phyloP scores from a whole-genome alignment of 1,140 invertebrate genomes.

The Aradophagus sp. region DNA sequence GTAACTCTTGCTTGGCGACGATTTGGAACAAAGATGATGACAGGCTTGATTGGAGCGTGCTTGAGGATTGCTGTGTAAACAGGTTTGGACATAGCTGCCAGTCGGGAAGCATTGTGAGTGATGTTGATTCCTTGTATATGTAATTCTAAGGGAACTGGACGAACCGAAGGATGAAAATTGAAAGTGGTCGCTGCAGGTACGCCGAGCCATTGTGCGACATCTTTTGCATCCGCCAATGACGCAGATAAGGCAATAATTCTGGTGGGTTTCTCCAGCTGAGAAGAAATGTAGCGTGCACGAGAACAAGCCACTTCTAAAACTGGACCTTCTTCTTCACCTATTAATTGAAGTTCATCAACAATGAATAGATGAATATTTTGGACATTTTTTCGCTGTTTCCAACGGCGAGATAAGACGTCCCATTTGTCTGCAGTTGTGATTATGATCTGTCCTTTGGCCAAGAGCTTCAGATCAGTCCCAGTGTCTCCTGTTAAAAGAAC shows the following conservation, averaged over 20 bases:
- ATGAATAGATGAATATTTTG: conserved; percentile 98
- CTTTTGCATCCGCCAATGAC: conserved; percentile 95
- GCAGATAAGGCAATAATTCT: conserved; percentile 96
- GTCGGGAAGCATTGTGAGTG: conserved; percentile 95
- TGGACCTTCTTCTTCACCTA: conserved; percentile 92
- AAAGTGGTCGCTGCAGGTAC: conserved; percentile 94
- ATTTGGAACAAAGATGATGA: conserved; percentile 97
- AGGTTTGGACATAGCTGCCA: conserved; percentile 98
- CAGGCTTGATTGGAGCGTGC: conserved; percentile 91
- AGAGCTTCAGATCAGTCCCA: conserved; percentile 94
- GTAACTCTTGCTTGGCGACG: conserved; percentile 94
- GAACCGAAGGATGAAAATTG: conserved; percentile 98
- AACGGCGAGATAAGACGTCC: conserved; percentile 97
- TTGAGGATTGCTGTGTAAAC: conserved; percentile 95
- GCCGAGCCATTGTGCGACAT: conserved; percentile 97
- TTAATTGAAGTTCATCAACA: conserved; percentile 96
- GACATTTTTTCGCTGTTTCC: conserved; percentile 99
- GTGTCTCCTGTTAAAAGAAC: conserved; percentile 98
- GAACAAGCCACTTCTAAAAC: conserved; percentile 98
- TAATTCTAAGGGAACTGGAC: conserved; percentile 94
- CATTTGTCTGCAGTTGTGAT: conserved; percentile 98
- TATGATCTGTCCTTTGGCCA: conserved; percentile 95
- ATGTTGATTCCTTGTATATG: conserved; percentile 98
- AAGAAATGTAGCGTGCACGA: conserved; percentile 97
- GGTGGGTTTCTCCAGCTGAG: conserved; percentile 94